Percentiles rank a stretch among this genome's conserved stretches.
Evolutionary conservation across 1,140 invertebrate genomes (phyloP).

Genomic region (Bemisia tabaci): DNA sequence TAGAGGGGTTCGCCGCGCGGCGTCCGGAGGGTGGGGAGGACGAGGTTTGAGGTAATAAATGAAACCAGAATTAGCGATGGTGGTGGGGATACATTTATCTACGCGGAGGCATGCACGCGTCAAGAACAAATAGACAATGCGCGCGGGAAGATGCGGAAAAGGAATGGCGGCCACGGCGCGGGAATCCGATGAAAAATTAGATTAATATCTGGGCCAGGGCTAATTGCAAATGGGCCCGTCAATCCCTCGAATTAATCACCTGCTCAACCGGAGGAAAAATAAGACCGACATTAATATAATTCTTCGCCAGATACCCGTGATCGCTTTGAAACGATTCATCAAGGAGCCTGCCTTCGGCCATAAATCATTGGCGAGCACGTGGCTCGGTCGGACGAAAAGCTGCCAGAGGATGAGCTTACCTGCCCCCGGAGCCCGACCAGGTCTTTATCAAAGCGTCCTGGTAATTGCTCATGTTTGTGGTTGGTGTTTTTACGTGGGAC

Average conservation of each 20-base stretch:
- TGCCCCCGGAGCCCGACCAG: too few relatives aligned
- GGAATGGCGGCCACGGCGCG: not conserved
- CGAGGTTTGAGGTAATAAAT: not conserved
- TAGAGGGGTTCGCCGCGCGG: too few relatives aligned
- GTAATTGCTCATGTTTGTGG: too few relatives aligned
- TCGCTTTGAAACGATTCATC: not conserved
- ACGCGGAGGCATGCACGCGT: not conserved
- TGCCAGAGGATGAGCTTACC: too few relatives aligned
- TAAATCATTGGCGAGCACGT: not conserved
- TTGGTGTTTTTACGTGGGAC: too few relatives aligned
- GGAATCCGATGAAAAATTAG: not conserved
- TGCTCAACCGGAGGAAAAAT: not conserved
- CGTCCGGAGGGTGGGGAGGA: not conserved
- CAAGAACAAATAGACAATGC: not conserved
- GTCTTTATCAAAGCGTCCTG: too few relatives aligned
- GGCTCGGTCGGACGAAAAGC: not conserved
- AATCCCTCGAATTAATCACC: not conserved
- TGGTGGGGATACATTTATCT: not conserved
- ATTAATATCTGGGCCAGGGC: not conserved
- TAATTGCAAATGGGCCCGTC: not conserved
- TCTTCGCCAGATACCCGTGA: not conserved
- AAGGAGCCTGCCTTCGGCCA: not conserved
- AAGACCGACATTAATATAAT: not conserved
- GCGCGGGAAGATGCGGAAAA: not conserved
- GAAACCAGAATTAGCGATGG: not conserved